Evolutionary conservation across 2,797 vertebrate genomes (phyloP).

Genomic region (Pelodytes ibericus): DNA sequence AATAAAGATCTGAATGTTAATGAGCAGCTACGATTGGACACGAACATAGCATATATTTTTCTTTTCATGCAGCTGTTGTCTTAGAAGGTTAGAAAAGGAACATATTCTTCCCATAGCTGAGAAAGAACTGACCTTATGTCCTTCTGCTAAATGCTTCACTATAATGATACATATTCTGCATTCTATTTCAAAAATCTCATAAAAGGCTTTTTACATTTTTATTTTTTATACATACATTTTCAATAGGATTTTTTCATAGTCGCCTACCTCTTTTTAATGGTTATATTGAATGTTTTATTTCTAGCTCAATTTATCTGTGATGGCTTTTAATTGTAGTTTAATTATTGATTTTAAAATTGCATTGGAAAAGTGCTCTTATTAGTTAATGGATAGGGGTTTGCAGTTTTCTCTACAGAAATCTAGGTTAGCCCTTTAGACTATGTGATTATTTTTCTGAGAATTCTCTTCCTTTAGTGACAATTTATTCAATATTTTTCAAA

Average conservation of each 20-base stretch:
- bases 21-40: too few species aligned
- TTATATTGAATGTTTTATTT: not conserved
- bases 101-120: not conserved
- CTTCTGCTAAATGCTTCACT: not conserved
- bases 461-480: not conserved
- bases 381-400: not conserved
- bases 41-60: too few species aligned
- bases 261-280: not conserved
- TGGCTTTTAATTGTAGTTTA: not conserved
- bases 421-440: not conserved
- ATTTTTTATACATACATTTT: not conserved
- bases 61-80: constrained; percentile 8
- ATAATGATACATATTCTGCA: not conserved
- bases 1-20: too few species aligned
- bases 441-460: not conserved
- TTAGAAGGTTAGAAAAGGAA: constrained; percentile 9
- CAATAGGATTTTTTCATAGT: not conserved
- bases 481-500: too few species aligned
- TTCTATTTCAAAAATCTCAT: not conserved
- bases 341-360: not conserved
- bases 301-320: not conserved
- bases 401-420: not conserved
- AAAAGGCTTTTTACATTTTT: not conserved
- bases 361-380: not conserved
- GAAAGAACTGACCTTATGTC: constrained; percentile 20